Evolutionary conservation across 1,140 invertebrate species (phyloP).

Genomic region (Cyclina sinensis): DNA sequence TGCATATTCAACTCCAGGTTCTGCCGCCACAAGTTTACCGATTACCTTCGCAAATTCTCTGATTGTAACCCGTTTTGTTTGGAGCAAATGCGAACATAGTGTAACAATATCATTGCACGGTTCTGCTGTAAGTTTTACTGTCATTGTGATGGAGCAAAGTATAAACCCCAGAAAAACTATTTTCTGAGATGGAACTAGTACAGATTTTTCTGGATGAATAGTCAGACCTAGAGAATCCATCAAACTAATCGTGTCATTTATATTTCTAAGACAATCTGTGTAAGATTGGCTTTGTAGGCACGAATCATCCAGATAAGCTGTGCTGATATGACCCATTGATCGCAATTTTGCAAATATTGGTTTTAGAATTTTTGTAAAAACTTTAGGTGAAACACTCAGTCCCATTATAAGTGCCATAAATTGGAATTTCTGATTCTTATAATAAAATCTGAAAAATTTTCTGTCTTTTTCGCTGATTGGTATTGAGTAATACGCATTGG

Average conservation of each 20-base stretch:
- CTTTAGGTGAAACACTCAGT: background rate
- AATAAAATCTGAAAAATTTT: slow-evolving; percentile 59
- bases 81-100: background rate
- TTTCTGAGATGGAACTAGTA: background rate
- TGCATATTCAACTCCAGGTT: slow-evolving; percentile 1
- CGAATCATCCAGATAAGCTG: background rate
- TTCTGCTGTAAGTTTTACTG: background rate
- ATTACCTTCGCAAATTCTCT: background rate
- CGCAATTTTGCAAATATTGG: background rate
- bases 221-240: slow-evolving; percentile 27
- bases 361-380: slow-evolving; percentile 20
- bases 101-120: background rate
- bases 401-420: background rate
- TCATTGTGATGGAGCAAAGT: background rate
- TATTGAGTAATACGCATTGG: slow-evolving; percentile 66
- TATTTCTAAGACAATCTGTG: background rate
- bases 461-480: slow-evolving; percentile 15
- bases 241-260: background rate
- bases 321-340: background rate
- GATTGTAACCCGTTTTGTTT: background rate
- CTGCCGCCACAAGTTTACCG: background rate
- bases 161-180: background rate
- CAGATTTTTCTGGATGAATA: background rate
- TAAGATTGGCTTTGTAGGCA: background rate
- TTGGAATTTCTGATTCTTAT: background rate